Conservation (phyloP, 1,140 invertebrate genomes). For the Brachionus manjavacas region DNA sequence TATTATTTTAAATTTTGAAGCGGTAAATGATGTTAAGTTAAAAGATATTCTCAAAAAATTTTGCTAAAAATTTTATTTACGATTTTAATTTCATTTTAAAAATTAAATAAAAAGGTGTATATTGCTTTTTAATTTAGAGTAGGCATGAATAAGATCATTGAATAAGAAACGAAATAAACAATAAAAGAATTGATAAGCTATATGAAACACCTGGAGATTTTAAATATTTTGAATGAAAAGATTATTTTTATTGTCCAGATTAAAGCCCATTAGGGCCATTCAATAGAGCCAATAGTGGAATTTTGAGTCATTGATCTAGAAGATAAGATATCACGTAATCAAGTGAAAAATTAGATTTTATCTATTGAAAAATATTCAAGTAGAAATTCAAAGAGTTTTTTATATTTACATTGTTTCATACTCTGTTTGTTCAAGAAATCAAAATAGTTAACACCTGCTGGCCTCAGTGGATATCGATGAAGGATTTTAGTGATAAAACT, state of each 20-base stretch:
- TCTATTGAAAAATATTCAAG: constrained; percentile 23
- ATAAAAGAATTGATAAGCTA: not conserved
- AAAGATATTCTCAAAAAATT: not conserved
- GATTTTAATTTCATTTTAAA: no score
- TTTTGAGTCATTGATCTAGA: not conserved
- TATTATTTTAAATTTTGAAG: not conserved
- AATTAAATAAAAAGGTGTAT: not conserved
- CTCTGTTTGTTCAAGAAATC: not conserved
- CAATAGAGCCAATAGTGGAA: not conserved
- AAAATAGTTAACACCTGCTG: constrained; percentile 14
- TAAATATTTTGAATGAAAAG: not conserved
- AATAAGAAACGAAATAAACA: not conserved
- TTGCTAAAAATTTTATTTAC: not conserved
- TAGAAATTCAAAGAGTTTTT: not conserved
- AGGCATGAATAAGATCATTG: not conserved
- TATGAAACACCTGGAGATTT: not conserved
- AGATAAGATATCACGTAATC: constrained; percentile 40
- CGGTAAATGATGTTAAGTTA: not conserved
- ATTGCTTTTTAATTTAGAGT: not conserved
- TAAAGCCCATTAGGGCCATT: not conserved
- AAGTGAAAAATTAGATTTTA: constrained; percentile 25
- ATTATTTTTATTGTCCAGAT: not conserved
- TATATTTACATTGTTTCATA: not conserved
- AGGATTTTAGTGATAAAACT: constrained; percentile 1
- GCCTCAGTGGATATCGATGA: not conserved